Conservation (phyloP, 2,113 vertebrate genomes). For the Leucoraja erinaceus region DNA sequence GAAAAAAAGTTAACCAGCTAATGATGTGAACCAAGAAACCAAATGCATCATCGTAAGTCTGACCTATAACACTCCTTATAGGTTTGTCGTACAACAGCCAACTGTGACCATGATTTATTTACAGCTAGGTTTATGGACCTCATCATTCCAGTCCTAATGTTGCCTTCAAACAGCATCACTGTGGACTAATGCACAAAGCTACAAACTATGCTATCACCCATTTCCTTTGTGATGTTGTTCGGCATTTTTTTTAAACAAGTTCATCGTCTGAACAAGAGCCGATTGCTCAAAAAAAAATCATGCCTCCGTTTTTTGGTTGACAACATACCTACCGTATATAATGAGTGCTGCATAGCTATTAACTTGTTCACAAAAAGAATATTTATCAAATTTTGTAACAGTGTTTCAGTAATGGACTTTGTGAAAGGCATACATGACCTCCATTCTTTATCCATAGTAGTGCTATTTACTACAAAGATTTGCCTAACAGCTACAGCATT, state of each 20-base stretch:
- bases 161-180: not conserved
- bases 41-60: not conserved
- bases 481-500: slow-evolving; percentile 27
- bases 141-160: slow-evolving; percentile 1
- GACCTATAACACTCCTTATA: not conserved
- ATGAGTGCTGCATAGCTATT: slow-evolving; percentile 26
- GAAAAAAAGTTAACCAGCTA: not conserved
- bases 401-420: slow-evolving; percentile 14
- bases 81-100: not conserved
- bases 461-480: slow-evolving; percentile 16
- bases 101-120: slow-evolving; percentile 1
- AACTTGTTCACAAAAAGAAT: slow-evolving; percentile 5
- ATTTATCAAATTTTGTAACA: slow-evolving; percentile 28
- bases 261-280: slow-evolving; percentile 15
- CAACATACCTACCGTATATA: slow-evolving; percentile 1
- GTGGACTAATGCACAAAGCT: not conserved
- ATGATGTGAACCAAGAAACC: not conserved
- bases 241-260: not conserved
- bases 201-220: not conserved
- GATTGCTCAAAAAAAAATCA: not conserved
- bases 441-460: slow-evolving; percentile 14
- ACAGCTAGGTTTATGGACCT: not conserved
- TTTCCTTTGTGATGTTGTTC: not conserved
- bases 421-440: slow-evolving; percentile 13
- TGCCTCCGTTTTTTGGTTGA: not conserved